Percentiles rank a stretch among this genome's conserved stretches.
Evolutionary conservation across 2,888 invertebrate species (phyloP).

Genomic region (Eilema depressum): DNA sequence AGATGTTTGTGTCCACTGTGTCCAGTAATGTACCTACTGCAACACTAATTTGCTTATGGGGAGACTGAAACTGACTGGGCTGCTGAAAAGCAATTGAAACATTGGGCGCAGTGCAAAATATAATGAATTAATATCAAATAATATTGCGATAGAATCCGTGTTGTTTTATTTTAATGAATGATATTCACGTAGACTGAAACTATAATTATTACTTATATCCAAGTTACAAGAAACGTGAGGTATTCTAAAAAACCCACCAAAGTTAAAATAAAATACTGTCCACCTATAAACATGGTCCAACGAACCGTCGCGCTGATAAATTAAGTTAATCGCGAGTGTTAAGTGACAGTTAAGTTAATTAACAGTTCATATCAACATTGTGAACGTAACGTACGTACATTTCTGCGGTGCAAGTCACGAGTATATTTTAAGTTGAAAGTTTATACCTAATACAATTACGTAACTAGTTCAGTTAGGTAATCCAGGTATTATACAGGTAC

Average conservation of each 20-base stretch:
- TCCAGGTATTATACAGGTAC: background rate
- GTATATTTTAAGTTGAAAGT: background rate
- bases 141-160: too few species aligned
- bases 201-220: too few species aligned
- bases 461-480: background rate
- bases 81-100: too few species aligned
- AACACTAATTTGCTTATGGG: too few species aligned
- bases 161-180: too few species aligned
- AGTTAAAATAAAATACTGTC: background rate
- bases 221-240: background rate
- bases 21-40: too few species aligned
- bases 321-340: constrained; percentile 1
- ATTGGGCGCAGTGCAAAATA: too few species aligned
- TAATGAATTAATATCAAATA: too few species aligned
- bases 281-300: background rate
- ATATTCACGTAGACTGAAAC: too few species aligned
- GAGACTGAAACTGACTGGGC: too few species aligned
- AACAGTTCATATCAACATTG: background rate
- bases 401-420: background rate
- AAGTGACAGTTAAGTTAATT: constrained; percentile 1
- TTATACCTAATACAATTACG: too few species aligned
- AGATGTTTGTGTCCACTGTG: too few species aligned
- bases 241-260: background rate
- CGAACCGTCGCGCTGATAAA: background rate
- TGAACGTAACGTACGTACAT: background rate